These are phyloP conservation scores for Diaphora mendica DNA, from an alignment of 2,888 invertebrate genomes.

Conservation along the genomic window DNA sequence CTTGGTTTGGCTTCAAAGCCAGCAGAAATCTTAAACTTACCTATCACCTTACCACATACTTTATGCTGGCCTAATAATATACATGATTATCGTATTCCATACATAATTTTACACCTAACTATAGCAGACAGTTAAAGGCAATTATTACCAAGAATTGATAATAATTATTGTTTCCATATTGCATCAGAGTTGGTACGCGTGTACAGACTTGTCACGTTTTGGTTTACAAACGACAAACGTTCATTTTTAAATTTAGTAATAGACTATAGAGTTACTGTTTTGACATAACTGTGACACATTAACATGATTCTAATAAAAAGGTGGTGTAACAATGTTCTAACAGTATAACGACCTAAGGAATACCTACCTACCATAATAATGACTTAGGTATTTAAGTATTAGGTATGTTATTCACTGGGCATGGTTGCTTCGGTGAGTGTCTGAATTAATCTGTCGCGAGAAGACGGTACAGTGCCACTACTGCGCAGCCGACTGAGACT, in stretches of 20 bases:
- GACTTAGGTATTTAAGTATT: background rate
- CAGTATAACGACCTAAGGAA: too few species aligned
- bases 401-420: too few species aligned
- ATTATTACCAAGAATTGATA: conserved; percentile 2
- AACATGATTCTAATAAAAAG: background rate
- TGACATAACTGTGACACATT: background rate
- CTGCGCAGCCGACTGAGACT: too few species aligned
- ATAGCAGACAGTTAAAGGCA: background rate
- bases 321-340: background rate
- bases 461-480: too few species aligned
- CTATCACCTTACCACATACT: too few species aligned
- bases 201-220: conserved; percentile 1
- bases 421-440: too few species aligned
- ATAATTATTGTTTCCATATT: background rate
- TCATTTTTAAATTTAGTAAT: conserved; percentile 6
- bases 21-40: too few species aligned
- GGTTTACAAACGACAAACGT: background rate
- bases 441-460: too few species aligned
- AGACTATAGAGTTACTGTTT: background rate
- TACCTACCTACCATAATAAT: background rate
- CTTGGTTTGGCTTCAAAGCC: too few species aligned
- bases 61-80: background rate
- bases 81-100: background rate
- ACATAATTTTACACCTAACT: background rate
- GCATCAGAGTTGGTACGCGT: background rate